These are phyloP conservation scores for Sarcophaga bullata DNA, from an alignment of 1,140 invertebrate species.

Conservation along the genomic window DNA sequence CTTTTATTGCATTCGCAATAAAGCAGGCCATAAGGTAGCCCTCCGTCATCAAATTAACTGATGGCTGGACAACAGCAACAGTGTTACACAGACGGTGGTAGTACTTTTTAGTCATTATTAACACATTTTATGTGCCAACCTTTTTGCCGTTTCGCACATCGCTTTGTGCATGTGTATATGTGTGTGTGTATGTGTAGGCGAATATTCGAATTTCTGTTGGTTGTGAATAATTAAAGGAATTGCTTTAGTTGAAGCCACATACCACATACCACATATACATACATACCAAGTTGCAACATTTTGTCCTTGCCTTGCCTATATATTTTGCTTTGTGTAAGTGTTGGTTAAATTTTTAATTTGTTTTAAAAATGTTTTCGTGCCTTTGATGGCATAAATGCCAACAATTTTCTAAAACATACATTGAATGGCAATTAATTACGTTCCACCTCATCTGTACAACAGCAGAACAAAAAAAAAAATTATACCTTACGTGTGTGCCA, in stretches of 20 bases:
- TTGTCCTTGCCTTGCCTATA: neutral
- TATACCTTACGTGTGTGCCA: neutral
- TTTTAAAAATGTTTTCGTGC: constrained; percentile 33
- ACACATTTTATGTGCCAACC: constrained; percentile 37
- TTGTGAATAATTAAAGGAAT: neutral
- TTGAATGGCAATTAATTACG: constrained; percentile 28
- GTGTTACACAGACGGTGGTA: neutral
- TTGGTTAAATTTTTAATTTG: constrained; percentile 25
- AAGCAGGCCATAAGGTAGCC: neutral
- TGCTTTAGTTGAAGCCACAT: no score
- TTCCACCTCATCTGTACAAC: neutral
- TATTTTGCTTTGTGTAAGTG: neutral
- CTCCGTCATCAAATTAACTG: neutral
- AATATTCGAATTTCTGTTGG: neutral
- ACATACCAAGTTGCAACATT: no score
- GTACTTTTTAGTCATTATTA: constrained; percentile 1
- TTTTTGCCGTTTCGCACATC: constrained; percentile 33
- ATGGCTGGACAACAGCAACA: neutral
- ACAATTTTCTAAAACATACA: constrained; percentile 27
- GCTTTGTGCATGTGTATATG: neutral
- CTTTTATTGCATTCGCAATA: neutral
- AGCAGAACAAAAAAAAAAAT: neutral
- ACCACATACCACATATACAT: no score
- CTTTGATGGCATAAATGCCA: constrained; percentile 24
- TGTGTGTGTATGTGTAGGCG: neutral